These are phyloP conservation scores for Priocnemis perturbator DNA, from an alignment of 2,888 invertebrate genomes.

Conservation along the genomic window DNA sequence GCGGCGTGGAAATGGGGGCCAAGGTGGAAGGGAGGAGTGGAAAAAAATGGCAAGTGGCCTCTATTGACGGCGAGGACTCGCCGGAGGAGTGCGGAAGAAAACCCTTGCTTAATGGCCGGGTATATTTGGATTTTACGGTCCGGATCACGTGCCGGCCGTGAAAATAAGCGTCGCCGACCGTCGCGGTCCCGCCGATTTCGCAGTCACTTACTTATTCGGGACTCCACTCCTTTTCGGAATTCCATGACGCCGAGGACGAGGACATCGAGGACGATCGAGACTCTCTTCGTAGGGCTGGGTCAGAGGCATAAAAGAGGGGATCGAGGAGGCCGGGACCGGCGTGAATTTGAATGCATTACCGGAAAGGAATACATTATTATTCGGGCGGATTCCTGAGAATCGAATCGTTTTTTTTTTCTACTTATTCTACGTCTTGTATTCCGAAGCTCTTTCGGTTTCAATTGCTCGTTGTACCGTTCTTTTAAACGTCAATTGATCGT, in stretches of 20 bases:
- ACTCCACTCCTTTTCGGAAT: too few species aligned
- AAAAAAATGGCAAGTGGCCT: conserved; percentile 36
- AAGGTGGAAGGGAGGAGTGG: conserved; percentile 3
- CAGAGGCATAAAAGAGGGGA: conserved; percentile 32
- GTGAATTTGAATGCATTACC: conserved; percentile 41
- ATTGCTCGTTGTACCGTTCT: too few species aligned
- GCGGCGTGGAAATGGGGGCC: not conserved
- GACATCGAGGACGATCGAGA: conserved; percentile 2
- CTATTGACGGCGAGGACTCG: conserved; percentile 37
- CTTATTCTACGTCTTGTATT: too few species aligned
- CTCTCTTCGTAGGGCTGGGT: not conserved
- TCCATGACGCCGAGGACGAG: not conserved
- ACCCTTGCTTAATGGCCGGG: conserved; percentile 27
- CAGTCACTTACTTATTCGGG: not conserved
- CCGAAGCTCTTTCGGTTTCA: not conserved
- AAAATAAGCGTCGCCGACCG: conserved; percentile 34
- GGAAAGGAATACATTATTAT: conserved; percentile 43
- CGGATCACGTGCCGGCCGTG: conserved; percentile 15
- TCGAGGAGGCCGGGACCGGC: conserved; percentile 15
- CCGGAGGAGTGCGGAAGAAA: conserved; percentile 20
- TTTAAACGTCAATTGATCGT: too few species aligned
- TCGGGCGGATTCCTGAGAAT: conserved; percentile 19
- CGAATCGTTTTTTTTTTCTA: conserved; percentile 27
- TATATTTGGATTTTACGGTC: conserved; percentile 39
- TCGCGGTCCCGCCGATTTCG: not conserved